Evolutionary conservation across 2,888 invertebrate species (phyloP).

Genomic region (Habrosyne pyritoides): DNA sequence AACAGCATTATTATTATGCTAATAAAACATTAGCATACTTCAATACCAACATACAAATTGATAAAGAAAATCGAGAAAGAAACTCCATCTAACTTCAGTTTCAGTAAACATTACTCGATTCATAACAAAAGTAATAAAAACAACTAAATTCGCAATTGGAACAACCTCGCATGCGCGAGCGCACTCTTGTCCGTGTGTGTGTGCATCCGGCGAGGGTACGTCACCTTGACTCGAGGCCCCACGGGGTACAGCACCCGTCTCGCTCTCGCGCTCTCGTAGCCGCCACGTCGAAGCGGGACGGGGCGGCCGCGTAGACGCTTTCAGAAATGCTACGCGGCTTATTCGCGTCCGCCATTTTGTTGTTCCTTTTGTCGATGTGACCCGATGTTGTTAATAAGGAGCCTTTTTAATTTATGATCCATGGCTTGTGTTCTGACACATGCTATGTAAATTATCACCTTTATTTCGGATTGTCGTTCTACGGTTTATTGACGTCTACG

Average conservation of each 20-base stretch:
- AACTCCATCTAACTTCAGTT: slow-evolving; percentile 4
- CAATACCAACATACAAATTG: neutral
- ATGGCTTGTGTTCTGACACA: neutral
- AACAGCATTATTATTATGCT: neutral
- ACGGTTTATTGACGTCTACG: neutral
- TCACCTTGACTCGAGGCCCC: slow-evolving; percentile 78
- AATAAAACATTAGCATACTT: neutral
- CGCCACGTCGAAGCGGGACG: slow-evolving; percentile 53
- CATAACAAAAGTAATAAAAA: slow-evolving; percentile 19
- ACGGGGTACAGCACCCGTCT: slow-evolving; percentile 61
- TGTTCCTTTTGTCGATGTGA: slow-evolving; percentile 65
- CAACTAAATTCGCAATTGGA: slow-evolving; percentile 26
- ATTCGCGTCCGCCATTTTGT: slow-evolving; percentile 72
- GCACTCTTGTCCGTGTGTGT: slow-evolving; percentile 31
- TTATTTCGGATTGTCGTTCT: neutral
- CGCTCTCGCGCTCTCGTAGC: slow-evolving; percentile 58
- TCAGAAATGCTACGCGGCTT: slow-evolving; percentile 79
- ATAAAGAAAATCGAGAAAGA: neutral
- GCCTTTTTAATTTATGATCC: slow-evolving; percentile 33
- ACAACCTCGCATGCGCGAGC: slow-evolving; percentile 27
- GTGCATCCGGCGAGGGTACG: slow-evolving; percentile 68
- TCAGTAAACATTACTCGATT: slow-evolving; percentile 8
- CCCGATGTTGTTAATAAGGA: slow-evolving; percentile 37
- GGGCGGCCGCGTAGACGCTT: slow-evolving; percentile 74
- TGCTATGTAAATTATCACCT: neutral